Conservation (phyloP, 2,797 vertebrate species). For the Botia kubotai region DNA sequence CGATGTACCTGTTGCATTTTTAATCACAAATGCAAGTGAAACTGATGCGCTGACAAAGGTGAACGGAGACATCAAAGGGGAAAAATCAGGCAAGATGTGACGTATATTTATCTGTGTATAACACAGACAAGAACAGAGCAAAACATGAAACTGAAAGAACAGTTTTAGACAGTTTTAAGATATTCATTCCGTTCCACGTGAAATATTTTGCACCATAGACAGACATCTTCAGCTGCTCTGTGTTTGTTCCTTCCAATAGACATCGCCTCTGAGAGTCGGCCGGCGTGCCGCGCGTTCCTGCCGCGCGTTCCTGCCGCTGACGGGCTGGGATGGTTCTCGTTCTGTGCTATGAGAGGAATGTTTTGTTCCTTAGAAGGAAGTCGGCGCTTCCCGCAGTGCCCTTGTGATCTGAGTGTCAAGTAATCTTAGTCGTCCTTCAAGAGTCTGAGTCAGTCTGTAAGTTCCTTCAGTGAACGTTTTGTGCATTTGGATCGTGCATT, state of each 20-base stretch:
- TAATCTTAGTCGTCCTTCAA: constrained; percentile 45
- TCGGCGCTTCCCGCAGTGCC: constrained; percentile 14
- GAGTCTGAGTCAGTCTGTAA: constrained; percentile 36
- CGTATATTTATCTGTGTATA: neutral
- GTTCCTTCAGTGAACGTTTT: constrained; percentile 24
- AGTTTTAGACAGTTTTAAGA: constrained; percentile 21
- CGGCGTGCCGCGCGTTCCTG: constrained; percentile 1
- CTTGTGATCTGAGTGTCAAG: constrained; percentile 44
- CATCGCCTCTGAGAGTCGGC: neutral
- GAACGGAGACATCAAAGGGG: neutral
- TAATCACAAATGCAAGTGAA: too few species aligned
- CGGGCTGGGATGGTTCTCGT: constrained; percentile 4
- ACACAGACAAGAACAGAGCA: neutral
- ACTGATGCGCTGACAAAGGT: neutral
- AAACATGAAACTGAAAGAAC: constrained; percentile 28
- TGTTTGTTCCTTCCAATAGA: neutral
- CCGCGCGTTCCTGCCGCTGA: constrained; percentile 16
- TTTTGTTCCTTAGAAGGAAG: constrained; percentile 32
- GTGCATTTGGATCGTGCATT: neutral
- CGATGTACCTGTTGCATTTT: too few species aligned
- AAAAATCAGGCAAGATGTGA: neutral
- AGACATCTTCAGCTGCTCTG: neutral
- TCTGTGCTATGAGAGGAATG: constrained; percentile 16
- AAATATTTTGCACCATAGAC: constrained; percentile 26
- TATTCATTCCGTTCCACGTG: constrained; percentile 11